A percentile compares a stretch with the other conserved stretches of the same genome.
Evolutionary conservation across 1,140 invertebrate genomes (phyloP).

Genomic region (Atta texana): DNA sequence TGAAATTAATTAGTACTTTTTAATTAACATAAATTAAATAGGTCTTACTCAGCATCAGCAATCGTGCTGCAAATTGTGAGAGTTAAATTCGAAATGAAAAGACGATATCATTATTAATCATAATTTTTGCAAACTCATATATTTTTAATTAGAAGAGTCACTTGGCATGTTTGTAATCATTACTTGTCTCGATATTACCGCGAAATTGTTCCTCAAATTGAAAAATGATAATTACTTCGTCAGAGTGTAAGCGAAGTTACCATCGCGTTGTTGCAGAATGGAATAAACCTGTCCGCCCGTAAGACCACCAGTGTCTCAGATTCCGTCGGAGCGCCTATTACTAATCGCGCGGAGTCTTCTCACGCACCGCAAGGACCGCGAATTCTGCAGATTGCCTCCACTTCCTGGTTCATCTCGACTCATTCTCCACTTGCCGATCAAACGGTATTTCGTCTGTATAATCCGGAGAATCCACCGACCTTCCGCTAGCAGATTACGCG

Average conservation of each 20-base stretch:
- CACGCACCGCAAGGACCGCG: constrained; percentile 74
- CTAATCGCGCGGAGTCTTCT: constrained; percentile 66
- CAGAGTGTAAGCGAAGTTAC: not conserved
- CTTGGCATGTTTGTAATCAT: not conserved
- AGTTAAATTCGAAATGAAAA: not conserved
- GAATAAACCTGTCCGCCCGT: constrained; percentile 11
- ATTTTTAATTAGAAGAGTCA: not conserved
- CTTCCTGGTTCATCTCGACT: constrained; percentile 70
- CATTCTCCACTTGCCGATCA: constrained; percentile 69
- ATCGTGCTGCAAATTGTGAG: too few relatives aligned
- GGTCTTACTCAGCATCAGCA: too few relatives aligned
- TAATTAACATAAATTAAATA: too few relatives aligned
- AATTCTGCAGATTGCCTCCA: constrained; percentile 73
- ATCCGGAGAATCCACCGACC: constrained; percentile 62
- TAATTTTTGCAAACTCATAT: not conserved
- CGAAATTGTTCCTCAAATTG: constrained; percentile 45
- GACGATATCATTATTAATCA: not conserved
- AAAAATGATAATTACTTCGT: constrained; percentile 61
- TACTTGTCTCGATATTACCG: not conserved
- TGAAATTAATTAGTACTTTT: too few relatives aligned
- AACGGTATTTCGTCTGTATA: constrained; percentile 71
- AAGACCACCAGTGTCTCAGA: constrained; percentile 61
- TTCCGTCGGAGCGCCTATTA: constrained; percentile 67
- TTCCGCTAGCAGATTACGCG: constrained; percentile 59
- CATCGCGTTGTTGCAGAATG: not conserved